Evolutionary conservation across 2,113 vertebrate genomes (phyloP), one percentile per base, ranked within the genome.

Genomic region (Halcyon senegalensis): DNA sequence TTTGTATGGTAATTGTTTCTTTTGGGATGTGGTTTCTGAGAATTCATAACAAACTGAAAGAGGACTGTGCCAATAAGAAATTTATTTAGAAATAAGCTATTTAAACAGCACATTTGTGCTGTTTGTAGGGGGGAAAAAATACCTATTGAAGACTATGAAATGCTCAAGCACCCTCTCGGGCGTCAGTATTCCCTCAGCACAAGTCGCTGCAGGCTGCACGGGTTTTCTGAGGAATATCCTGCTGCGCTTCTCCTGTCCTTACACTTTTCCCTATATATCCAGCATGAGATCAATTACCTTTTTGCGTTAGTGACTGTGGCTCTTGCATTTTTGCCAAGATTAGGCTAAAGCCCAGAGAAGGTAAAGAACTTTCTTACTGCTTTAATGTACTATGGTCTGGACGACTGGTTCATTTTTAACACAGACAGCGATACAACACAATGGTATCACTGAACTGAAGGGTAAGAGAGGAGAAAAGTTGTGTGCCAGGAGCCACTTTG

Each of bases 1-100:
- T 74, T 84, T 95, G 89, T 94, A 68, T 94, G 84, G 48, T 90
- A 93, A 92, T 94, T 93, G 64, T 89, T 97, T 86, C 79, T 96
- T 95, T 74, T 77, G 83, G 60, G 68, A 87, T 3, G 2, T 78
- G 60, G 23, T 93, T 96, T 94, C 83, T 90, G 50, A 86, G 77
- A 92, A 87, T 70, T 89, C 89, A 51, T 90, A 92, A 84, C 55
- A 83, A 83, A 83, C 68, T 70, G 72, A 63, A 85, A 78, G 63
- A 90, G 51, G 11, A 15, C 78, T 84, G 17, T 2, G 13, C 1
- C 2, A 55, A 37, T 46, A 89, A 86, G 83, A 67, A 70, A 77
- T 86, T 69, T 88, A 59, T 92, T 88, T 95, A 93, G 64, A 90
- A 88, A 70, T 70, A 89, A 93, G n/a, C 37, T 92, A 17, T 92